Percentiles rank a stretch among this genome's conserved stretches.
phyloP scores from a whole-genome alignment of 2,797 vertebrate species.

The Acrossocheilus wenchowensis region DNA sequence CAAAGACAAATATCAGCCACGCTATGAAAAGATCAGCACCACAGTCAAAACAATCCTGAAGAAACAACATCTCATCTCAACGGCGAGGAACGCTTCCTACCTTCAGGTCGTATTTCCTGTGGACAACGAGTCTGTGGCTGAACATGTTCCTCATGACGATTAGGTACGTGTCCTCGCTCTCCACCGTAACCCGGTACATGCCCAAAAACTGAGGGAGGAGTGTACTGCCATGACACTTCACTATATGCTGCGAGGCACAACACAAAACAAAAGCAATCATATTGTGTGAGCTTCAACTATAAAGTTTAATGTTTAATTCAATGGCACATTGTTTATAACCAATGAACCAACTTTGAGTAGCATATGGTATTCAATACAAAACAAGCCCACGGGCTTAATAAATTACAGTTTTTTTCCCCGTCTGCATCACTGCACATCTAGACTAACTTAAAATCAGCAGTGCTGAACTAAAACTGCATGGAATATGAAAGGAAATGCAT shows the following conservation, averaged over 20 bases:
- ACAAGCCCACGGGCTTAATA: conserved; percentile 26
- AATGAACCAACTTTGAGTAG: background rate
- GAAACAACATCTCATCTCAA: background rate
- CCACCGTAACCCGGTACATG: conserved; percentile 93
- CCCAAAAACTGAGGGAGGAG: conserved; percentile 93
- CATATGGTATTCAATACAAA: background rate
- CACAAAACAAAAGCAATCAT: background rate
- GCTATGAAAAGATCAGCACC: background rate
- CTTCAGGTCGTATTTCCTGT: conserved; percentile 96
- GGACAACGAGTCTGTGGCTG: conserved; percentile 90
- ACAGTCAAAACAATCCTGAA: background rate
- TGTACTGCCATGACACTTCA: conserved; percentile 93
- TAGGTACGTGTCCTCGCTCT: conserved; percentile 92
- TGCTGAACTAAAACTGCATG: background rate
- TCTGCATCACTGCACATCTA: background rate
- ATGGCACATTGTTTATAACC: background rate
- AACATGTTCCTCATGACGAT: conserved; percentile 97
- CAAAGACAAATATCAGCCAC: conserved; percentile 6
- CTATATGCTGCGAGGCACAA: conserved; percentile 83
- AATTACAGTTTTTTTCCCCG: background rate
- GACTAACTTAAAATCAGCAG: background rate
- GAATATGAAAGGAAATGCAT: background rate
- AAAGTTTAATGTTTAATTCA: background rate
- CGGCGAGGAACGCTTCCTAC: conserved; percentile 66
- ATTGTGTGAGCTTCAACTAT: background rate